These are phyloP conservation scores for Troides helena DNA, from an alignment of 2,888 invertebrate genomes.

Conservation along the genomic window DNA sequence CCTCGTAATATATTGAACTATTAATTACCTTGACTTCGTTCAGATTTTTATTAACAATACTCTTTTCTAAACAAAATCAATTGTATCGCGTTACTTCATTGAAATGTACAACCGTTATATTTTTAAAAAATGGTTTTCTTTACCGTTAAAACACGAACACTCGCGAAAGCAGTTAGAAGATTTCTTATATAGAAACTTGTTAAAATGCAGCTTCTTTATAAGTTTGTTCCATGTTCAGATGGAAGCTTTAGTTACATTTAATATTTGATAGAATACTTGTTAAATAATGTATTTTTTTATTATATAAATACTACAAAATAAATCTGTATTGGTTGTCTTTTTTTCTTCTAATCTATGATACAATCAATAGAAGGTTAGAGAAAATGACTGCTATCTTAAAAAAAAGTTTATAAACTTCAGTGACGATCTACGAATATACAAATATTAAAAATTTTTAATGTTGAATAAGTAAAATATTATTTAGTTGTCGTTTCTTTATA, in stretches of 20 bases:
- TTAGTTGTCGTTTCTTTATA: not conserved
- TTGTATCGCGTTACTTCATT: not conserved
- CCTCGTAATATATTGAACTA: not conserved
- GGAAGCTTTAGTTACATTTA: constrained; percentile 5
- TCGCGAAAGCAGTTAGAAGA: constrained; percentile 25
- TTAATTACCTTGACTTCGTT: not conserved
- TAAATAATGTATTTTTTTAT: not conserved
- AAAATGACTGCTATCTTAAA: no score
- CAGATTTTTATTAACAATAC: not conserved
- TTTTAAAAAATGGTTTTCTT: constrained; percentile 15
- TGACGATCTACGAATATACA: no score
- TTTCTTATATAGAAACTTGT: constrained; percentile 25
- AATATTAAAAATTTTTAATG: no score
- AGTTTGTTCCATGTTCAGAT: not conserved
- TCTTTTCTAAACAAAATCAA: not conserved
- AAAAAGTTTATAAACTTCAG: not conserved
- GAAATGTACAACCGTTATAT: constrained; percentile 13
- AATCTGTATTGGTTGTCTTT: no score
- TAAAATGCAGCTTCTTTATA: constrained; percentile 7
- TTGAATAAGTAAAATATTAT: not conserved
- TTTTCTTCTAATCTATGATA: no score
- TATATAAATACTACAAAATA: not conserved
- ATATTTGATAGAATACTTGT: not conserved
- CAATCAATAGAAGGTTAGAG: no score
- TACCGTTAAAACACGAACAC: constrained; percentile 3